Base-by-base conservation (phyloP, 1,140 invertebrate species). In the Drosophila arawakana region DNA sequence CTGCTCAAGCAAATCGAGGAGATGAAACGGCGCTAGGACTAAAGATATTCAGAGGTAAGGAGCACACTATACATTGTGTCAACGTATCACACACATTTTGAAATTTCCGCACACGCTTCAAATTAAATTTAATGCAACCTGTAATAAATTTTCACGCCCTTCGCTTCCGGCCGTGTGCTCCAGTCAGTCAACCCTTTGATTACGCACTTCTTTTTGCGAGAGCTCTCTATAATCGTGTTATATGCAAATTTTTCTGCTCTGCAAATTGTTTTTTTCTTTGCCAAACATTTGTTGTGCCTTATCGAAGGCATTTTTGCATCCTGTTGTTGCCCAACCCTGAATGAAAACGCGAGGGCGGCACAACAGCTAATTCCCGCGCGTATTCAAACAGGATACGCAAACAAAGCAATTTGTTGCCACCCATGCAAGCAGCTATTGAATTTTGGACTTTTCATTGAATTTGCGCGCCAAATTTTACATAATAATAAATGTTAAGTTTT, bases 41-140 rank as follows among this genome's bases (percentile, higher is more conserved):
- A 7, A 35, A 13, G 34, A 49, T 5, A 30, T 1, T 25, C 8
- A 30, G 10, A 57, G 63, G 55, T 69, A 39, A 30, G 25, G 3
- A 30, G 6, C 6, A 75, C 60, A 50, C 39, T 46, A 47, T 6
- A 10, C 50, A 52, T 30, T 52, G 44, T 8, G 41, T 13, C 25
- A 43, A 15, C 43, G 25, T 54, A 68, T 68, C 44, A 13, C 8
- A 21, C 8, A 43, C 55, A 59, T 47, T 52, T 65, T 57, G 18
- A 65, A 55, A 37, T 69, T 78, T 89, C 78, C 78, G 75, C 43
- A 35, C 81, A 81, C 85, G 85, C 54, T 60, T 52, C 72, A 71
- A 91, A 91, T 91, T 89, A 91, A 89, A 91, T 91, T 81, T 91
- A 84, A 91, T 91, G 83, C 68, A 81, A 91, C 80, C 89, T 84